Evolutionary conservation across 1,140 invertebrate genomes (phyloP).

Genomic region (Pygmarrhopalites habei): DNA sequence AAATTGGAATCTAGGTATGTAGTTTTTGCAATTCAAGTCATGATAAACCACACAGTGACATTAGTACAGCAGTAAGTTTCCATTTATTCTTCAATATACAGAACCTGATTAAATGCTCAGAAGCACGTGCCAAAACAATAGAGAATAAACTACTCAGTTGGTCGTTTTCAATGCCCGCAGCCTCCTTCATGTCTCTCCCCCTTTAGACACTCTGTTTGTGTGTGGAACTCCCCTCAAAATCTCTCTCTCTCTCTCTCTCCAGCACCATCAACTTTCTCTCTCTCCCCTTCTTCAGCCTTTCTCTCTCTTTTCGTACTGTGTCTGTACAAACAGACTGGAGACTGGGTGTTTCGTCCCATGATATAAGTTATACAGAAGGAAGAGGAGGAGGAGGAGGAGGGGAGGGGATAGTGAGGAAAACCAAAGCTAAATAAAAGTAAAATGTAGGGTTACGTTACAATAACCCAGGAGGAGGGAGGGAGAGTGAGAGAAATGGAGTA

Average conservation of each 20-base stretch:
- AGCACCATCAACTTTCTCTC: slow-evolving; percentile 4
- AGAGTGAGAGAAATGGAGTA: no score
- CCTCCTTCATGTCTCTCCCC: not conserved
- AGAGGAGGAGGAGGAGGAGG: no score
- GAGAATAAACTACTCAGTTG: slow-evolving; percentile 21
- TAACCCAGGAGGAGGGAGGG: no score
- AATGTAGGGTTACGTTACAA: no score
- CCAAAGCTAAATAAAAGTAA: no score
- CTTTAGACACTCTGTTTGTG: no score
- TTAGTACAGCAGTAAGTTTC: slow-evolving; percentile 34
- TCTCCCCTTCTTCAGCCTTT: not conserved
- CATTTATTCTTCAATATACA: slow-evolving; percentile 37
- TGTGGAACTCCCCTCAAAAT: no score
- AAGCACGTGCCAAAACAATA: slow-evolving; percentile 38
- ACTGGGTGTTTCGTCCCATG: no score
- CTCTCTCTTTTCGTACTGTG: no score
- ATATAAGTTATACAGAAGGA: no score
- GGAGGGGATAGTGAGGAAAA: no score
- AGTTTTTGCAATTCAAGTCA: slow-evolving; percentile 7
- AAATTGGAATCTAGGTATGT: not conserved
- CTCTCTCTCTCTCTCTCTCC: slow-evolving; percentile 1
- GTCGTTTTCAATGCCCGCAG: slow-evolving; percentile 17
- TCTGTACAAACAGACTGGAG: no score
- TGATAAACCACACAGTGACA: slow-evolving; percentile 34
- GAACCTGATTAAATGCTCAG: slow-evolving; percentile 37